Conservation (phyloP, 2,888 invertebrate species). For the Torymus aiolomorphi region DNA sequence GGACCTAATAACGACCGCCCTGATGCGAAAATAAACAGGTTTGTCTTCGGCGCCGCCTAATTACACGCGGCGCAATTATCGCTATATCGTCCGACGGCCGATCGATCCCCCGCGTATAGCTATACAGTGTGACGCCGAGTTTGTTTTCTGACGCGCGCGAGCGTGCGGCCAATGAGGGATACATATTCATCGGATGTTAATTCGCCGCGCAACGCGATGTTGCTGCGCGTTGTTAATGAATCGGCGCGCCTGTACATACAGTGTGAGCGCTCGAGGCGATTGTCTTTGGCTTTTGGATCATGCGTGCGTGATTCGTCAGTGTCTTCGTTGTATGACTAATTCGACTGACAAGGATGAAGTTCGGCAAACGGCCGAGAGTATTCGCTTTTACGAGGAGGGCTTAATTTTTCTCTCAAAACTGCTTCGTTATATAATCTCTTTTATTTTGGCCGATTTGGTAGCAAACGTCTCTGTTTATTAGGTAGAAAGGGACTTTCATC, state of each 20-base stretch:
- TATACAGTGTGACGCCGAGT: background rate
- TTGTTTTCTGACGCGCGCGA: constrained; percentile 13
- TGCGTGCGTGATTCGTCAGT: too few relatives aligned
- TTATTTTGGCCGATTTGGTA: too few relatives aligned
- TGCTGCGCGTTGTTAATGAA: background rate
- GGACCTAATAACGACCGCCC: constrained; percentile 18
- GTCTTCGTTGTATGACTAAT: too few relatives aligned
- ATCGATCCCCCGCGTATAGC: constrained; percentile 12
- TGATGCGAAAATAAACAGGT: constrained; percentile 54
- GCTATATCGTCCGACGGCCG: constrained; percentile 8
- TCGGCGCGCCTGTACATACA: background rate
- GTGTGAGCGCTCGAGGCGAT: too few relatives aligned
- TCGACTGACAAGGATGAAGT: too few relatives aligned
- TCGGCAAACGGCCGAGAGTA: too few relatives aligned
- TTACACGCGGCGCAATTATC: constrained; percentile 43
- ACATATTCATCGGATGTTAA: constrained; percentile 48
- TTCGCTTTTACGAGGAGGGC: too few relatives aligned
- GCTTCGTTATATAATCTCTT: too few relatives aligned
- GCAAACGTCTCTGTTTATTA: too few relatives aligned
- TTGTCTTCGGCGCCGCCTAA: constrained; percentile 43
- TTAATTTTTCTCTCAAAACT: too few relatives aligned
- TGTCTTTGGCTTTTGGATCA: too few relatives aligned
- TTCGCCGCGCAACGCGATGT: background rate
- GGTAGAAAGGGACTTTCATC: too few relatives aligned
- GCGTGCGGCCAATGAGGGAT: constrained; percentile 10